Evolutionary conservation across 2,888 invertebrate species (phyloP).

Genomic region (Microctonus brassicae): DNA sequence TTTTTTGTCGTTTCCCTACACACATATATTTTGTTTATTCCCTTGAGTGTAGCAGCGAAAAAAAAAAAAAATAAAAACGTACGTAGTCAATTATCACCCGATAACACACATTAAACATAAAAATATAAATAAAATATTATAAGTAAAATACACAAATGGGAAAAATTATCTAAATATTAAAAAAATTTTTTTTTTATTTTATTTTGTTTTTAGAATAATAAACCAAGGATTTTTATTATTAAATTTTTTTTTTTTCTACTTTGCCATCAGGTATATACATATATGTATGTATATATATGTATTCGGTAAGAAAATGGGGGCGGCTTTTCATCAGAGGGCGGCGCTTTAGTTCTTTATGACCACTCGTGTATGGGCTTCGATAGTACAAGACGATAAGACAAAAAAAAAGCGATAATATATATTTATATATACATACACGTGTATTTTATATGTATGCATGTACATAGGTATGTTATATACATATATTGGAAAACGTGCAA

Average conservation of each 20-base stretch:
- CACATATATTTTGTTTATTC: neutral
- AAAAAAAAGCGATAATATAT: neutral
- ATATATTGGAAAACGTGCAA: neutral
- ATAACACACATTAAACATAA: neutral
- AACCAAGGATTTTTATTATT: neutral
- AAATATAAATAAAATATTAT: neutral
- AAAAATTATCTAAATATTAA: neutral
- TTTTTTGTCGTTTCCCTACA: neutral
- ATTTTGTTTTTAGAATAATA: neutral
- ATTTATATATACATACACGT: too few relatives aligned
- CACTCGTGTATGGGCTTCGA: neutral
- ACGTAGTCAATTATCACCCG: constrained; percentile 8
- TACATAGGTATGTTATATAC: too few relatives aligned
- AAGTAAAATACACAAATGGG: neutral
- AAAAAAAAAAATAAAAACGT: too few relatives aligned
- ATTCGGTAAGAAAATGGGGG: neutral
- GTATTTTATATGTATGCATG: neutral
- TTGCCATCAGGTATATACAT: neutral
- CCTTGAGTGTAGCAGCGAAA: neutral
- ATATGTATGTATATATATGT: neutral
- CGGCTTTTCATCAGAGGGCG: neutral
- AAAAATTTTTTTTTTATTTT: neutral
- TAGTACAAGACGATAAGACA: neutral
- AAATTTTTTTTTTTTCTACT: neutral
- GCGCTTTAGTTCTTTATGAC: constrained; percentile 1